These are phyloP conservation scores for Scomber colias DNA, from an alignment of 2,113 vertebrate species.

Conservation along the genomic window DNA sequence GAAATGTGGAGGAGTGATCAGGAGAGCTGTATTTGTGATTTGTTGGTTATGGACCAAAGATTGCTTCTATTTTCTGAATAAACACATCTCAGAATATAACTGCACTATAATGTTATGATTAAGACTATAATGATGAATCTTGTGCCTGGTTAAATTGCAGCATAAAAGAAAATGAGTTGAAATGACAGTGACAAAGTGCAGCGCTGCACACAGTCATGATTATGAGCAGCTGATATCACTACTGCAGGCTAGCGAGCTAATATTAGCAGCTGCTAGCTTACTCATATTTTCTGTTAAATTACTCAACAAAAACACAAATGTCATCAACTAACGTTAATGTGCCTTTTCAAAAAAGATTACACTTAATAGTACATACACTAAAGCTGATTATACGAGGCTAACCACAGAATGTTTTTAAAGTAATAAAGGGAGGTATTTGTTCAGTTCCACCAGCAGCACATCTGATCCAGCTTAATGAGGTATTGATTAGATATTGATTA, in stretches of 20 bases:
- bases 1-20: slow-evolving; percentile 46
- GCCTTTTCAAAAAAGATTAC: neutral
- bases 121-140: slow-evolving; percentile 3
- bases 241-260: neutral
- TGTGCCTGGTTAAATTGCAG: neutral
- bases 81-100: slow-evolving; percentile 5
- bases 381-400: neutral
- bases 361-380: neutral
- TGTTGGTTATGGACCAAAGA: slow-evolving; percentile 18
- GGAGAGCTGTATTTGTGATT: slow-evolving; percentile 22
- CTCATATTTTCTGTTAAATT: neutral
- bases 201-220: neutral
- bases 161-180: neutral
- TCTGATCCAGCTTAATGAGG: slow-evolving; percentile 19
- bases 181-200: slow-evolving; percentile 24
- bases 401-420: too few species aligned
- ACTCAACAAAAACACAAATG: neutral
- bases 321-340: neutral
- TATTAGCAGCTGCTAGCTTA: neutral
- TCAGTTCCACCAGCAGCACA: neutral
- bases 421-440: neutral
- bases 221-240: neutral
- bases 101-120: slow-evolving; percentile 10
- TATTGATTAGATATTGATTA: slow-evolving; percentile 32
- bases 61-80: slow-evolving; percentile 42